Base-by-base conservation (phyloP, 2,888 invertebrate species). In the Cosmorhoe ocellata region DNA sequence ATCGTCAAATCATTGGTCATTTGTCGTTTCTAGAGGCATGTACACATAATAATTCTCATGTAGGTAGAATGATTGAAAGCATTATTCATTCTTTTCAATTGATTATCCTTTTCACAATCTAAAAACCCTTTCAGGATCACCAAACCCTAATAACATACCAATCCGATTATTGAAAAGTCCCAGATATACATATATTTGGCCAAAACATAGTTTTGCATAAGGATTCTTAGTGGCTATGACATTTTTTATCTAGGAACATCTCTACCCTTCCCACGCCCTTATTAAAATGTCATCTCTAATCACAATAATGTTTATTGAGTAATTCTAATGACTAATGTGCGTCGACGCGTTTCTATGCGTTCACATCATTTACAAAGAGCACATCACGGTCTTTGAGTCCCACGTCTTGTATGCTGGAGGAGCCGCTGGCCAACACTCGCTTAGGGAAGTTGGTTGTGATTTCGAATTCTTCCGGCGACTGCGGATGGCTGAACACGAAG, bases 401-500 rank as follows among this genome's bases (percentile, higher is more conserved):
- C 13, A 94, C 95, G 56, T 96, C 94, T 51, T 86, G 84, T 43
- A 98, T 91, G 14, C 94, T 94, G 11, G 62, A 78, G 4, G 64
- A 58, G 1, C 93, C 93, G 36, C 94, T 94, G 3, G 93, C 92
- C 45, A 99, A 89, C 55, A 95, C 93, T 59, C 96, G 93, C 76
- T 97, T 96, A 0, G 99, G 99, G 81, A 97, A 99, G 89, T 98
- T 98, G 60, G 97, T 98, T 39, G 97, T 97, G 59, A 99, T 97
- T 90, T 98, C 97, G 79, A 99, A 99, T 76, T 95, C 94, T 76
- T 97, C 93, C 1, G 99, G 99, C 9, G 98, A 95, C 66, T 95
- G 94, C 3, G 97, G 97, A 86, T 99, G 97, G 76, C 98, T 98
- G 88, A 98, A 98, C 61, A 99, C 96, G 89, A 96, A 99, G 83